These are phyloP conservation scores for Emesis russula DNA, from an alignment of 2,888 invertebrate species.

Conservation along the genomic window DNA sequence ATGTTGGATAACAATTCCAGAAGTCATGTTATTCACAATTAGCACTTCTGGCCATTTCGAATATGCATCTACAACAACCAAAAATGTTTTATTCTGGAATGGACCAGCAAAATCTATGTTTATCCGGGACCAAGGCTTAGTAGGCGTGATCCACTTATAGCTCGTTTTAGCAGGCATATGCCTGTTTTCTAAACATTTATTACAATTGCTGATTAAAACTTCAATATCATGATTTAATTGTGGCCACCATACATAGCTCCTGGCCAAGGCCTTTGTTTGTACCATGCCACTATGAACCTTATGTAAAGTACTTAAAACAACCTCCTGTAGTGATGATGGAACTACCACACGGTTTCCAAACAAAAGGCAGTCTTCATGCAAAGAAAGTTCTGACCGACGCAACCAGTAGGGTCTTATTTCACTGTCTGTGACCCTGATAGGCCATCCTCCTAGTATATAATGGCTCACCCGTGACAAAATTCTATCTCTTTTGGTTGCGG, in stretches of 20 bases:
- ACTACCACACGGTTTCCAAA: not conserved
- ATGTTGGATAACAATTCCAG: conserved; percentile 61
- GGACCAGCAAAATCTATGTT: conserved; percentile 77
- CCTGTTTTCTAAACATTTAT: conserved; percentile 44
- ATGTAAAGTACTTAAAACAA: conserved; percentile 30
- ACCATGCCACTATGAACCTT: conserved; percentile 75
- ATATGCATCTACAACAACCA: conserved; percentile 68
- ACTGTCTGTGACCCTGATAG: not conserved
- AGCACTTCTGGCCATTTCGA: conserved; percentile 71
- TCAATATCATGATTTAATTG: conserved; percentile 66
- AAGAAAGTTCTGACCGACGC: not conserved
- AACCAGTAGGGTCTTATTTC: not conserved
- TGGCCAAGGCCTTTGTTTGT: conserved; percentile 76
- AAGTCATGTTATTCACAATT: conserved; percentile 54
- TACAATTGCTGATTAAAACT: not conserved
- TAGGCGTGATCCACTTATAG: conserved; percentile 58
- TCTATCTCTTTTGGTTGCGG: not conserved
- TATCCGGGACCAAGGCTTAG: conserved; percentile 65
- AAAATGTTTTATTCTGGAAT: conserved; percentile 65
- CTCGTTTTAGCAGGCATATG: conserved; percentile 54
- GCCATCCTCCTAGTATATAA: not conserved
- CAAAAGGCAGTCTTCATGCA: not conserved
- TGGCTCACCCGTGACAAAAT: not conserved
- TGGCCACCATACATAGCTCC: conserved; percentile 84
- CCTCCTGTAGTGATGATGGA: not conserved